phyloP scores from a whole-genome alignment of 1,140 invertebrate species.

The Hylaeus anthracinus region DNA sequence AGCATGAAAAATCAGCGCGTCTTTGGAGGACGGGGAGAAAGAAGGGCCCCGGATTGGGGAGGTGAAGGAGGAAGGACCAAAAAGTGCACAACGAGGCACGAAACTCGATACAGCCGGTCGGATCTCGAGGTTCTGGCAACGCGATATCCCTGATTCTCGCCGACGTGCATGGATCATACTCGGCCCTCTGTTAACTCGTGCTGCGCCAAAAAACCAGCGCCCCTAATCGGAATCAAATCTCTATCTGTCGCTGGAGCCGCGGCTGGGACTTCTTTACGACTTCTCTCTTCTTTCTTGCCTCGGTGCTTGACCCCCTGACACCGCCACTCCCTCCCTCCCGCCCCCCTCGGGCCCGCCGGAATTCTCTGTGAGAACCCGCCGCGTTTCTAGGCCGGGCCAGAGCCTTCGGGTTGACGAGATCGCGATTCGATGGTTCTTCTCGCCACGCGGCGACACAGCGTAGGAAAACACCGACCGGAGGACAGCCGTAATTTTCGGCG shows the following conservation, averaged over 20 bases:
- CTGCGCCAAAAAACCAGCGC: slow-evolving; percentile 59
- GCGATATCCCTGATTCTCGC: slow-evolving; percentile 79
- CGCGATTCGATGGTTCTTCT: too few species aligned
- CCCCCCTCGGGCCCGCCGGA: neutral
- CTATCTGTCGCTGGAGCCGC: slow-evolving; percentile 37
- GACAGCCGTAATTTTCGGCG: too few species aligned
- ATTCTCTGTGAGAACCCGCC: neutral
- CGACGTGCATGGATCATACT: slow-evolving; percentile 75
- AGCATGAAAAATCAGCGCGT: slow-evolving; percentile 57
- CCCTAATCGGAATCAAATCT: slow-evolving; percentile 72
- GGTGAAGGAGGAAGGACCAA: slow-evolving; percentile 37
- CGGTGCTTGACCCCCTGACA: slow-evolving; percentile 10
- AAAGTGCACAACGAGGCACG: slow-evolving; percentile 56
- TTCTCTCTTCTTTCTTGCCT: neutral
- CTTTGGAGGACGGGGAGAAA: neutral
- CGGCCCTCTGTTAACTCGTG: slow-evolving; percentile 68
- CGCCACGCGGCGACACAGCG: too few species aligned
- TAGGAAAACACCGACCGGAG: neutral
- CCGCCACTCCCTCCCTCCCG: too few species aligned
- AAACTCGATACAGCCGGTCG: slow-evolving; percentile 76
- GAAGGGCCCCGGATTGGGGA: slow-evolving; percentile 40
- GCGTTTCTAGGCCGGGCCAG: neutral
- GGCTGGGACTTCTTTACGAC: slow-evolving; percentile 51
- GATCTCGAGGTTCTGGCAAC: slow-evolving; percentile 69
- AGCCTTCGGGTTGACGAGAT: neutral